Evolutionary conservation across 23 tunicate species (phyloP), one percentile per base, ranked within the genome.

Genomic region (Corella eumyota): DNA sequence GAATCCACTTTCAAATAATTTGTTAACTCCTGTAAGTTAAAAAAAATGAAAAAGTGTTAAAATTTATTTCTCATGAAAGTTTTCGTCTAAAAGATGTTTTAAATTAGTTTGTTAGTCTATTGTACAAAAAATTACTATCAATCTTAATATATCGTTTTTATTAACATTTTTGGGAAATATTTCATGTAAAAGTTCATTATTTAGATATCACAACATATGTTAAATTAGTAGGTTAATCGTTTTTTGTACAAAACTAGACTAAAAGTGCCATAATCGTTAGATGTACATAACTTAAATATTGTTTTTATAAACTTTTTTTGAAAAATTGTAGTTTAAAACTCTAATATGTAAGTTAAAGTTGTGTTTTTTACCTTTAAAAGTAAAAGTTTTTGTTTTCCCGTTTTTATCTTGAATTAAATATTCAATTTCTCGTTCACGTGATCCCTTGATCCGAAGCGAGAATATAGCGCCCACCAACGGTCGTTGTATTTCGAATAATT

Each of bases 401-500:
- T 51, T 51, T n/a, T 51, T n/a, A 25, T 25, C 57, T 51, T 27
- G 20, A 25, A 51, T 51, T 26, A 51, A 31, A 25, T 31, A 38
- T 22, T 33, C 21, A 6, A 33, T 32, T 2, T 62, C 27, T 17
- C 30, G 25, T 34, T 40, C 44, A 32, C 44, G 32, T 3, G 52
- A 34, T 21, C 68, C 68, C 25, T 38, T 31, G 68, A 62, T 38
- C 49, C 68, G 68, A 26, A 62, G 17, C 45, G 68, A 40, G 25
- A 62, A 37, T 26, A 62, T 56, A 20, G 63, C 62, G 50, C 4
- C 36, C 25, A 44, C 62, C 6, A 28, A 27, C 21, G 63, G 32
- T 28, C 36, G 51, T 3, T 24, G 29, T 13, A 68, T 34, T 34
- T 68, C 63, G 45, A 68, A 9, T 15, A 68, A 29, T n/a, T 26